Base-by-base conservation (phyloP, 2,888 invertebrate genomes). In the Temnothorax unifasciatus region DNA sequence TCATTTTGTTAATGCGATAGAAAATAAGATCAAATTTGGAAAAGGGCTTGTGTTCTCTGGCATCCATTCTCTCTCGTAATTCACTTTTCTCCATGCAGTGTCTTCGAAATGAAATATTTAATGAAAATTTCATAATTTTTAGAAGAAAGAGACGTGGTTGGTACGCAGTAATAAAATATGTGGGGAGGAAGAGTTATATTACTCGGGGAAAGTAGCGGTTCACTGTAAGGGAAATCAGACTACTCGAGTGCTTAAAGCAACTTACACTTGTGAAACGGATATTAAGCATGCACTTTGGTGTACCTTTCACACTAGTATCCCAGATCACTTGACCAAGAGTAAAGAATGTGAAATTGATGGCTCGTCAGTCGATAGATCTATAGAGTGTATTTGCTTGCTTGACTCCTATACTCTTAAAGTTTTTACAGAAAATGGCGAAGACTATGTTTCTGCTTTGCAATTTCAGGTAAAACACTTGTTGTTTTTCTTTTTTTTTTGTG, bases 121-220 rank as follows among this genome's bases (percentile, higher is more conserved):
- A 68, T 68, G 4, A 76, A 18, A 29, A 61, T 29, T 34, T 61
- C 4, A 18, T 38, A 9, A 44, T 68, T 18, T 74, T 8, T 66
- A 94, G 94, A 93, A 94, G 94, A 93, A 94, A 91, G 95, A 95
- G 87, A 94, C 93, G 84, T 95, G 94, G 94, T 75, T 85, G 15
- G 91, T 94, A 13, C 96, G 96, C 13, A 96, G 96, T 79, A 95
- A 96, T 85, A 96, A 96, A 89, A 92, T 68, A 4, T 92, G 92
- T 93, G 94, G 94, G 89, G 98, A 98, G 95, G 98, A 99, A 93
- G 99, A 99, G 94, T 95, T 99, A 76, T 99, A 98, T 96, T 96
- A 98, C 2, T 97, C 97, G 91, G 98, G 97, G 2, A 96, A 97
- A 92, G 97, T 98, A 25, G 98, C 98, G 4, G 96, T 99, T 71